Evolutionary conservation across 1,140 invertebrate genomes (phyloP), one percentile per base, ranked within the genome.

Genomic region (Orius insidiosus): DNA sequence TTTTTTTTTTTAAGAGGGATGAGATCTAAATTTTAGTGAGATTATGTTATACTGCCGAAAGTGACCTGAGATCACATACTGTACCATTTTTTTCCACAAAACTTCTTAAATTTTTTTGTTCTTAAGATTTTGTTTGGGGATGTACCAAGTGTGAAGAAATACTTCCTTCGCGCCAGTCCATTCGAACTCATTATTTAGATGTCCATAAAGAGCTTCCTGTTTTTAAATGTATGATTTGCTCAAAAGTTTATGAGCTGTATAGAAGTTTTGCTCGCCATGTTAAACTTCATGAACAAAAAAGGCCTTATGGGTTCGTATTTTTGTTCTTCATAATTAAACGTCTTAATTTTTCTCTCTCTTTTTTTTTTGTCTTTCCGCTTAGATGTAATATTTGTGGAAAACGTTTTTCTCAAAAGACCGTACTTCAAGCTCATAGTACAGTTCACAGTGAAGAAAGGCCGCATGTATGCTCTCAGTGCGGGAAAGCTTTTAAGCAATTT

Each of bases 221-320:
- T 49, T 74, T 68, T 52, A 66, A 68, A 56, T 74, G 72, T 54
- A 64, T 66, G 14, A 64, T 71, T 51, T 74, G 72, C 48, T 65
- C 64, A 31, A 74, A 74, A 60, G 63, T 72, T 10, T 74, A 71
- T 50, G 64, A 66, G 41, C 70, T 71, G 52, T 73, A 72, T 56
- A 67, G 66, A 51, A 68, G 67, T 19, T 72, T 71, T 51, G 55
- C 71, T n/a, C 65, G 64, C 1, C 70, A 72, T 51, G 67, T 71
- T 0, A 68, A 67, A 51, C 58, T 64, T 32, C 72, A 74, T 53
- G 63, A 66, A 49, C 61, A 63, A 7, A 24, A 24, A 24, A 24
- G 24, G 18, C 66, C 65, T 45, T 59, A 68, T 10, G 69, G 68
- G 54, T 73, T 66, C 45, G 67, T 59, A 64, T 67, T 19, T 37